Conservation (phyloP, 2,888 invertebrate genomes). For the Aleiodes alternator region DNA sequence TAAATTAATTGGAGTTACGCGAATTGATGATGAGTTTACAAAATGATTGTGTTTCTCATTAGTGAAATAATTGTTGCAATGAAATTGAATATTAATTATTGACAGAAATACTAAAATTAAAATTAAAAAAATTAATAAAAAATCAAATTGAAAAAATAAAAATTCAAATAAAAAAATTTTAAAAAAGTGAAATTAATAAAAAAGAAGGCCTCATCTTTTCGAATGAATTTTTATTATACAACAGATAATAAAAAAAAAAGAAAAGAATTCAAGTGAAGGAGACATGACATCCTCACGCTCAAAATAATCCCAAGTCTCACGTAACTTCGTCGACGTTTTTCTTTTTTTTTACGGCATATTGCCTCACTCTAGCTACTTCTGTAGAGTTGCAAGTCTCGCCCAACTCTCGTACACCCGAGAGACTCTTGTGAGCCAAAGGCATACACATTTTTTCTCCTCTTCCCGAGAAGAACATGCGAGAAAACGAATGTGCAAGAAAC, state of each 20-base stretch:
- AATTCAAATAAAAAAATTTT: too few relatives aligned
- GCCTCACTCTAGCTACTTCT: not conserved
- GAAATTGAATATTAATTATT: too few relatives aligned
- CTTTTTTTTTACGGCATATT: constrained; percentile 10
- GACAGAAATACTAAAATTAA: too few relatives aligned
- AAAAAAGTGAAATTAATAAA: too few relatives aligned
- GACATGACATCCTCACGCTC: not conserved
- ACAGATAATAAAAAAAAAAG: not conserved
- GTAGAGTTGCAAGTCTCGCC: not conserved
- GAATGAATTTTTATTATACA: too few relatives aligned
- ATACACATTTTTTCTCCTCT: not conserved
- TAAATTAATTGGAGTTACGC: too few relatives aligned
- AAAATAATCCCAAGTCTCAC: constrained; percentile 11
- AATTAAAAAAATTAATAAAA: too few relatives aligned
- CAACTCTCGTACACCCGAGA: not conserved
- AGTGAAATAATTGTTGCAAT: too few relatives aligned
- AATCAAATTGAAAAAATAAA: too few relatives aligned
- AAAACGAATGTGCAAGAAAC: constrained; percentile 15
- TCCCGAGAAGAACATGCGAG: not conserved
- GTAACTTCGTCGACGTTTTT: constrained; percentile 9
- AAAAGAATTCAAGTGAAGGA: not conserved
- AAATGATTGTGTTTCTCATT: too few relatives aligned
- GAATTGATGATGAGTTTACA: too few relatives aligned
- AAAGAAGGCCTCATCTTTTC: too few relatives aligned
- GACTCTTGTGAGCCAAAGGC: constrained; percentile 2